Evolutionary conservation across 2,113 vertebrate genomes (phyloP), one percentile per base, ranked within the genome.

Genomic region (Microcebus jonahi): DNA sequence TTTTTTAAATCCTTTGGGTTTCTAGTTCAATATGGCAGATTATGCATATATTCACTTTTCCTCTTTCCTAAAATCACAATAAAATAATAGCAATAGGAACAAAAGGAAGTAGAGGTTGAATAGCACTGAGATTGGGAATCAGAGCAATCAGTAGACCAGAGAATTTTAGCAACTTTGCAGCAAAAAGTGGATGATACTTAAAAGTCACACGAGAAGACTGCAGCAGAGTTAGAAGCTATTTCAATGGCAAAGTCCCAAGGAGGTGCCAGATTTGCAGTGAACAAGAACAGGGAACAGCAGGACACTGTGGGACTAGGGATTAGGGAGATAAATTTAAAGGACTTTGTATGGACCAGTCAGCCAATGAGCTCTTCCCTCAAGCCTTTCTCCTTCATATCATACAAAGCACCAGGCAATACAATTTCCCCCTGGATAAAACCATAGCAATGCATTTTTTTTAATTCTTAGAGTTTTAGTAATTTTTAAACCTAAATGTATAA

Each of bases 51-150:
- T 63, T 90, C 13, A 67, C 14, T 77, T 80, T 10, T 8, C 12
- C 31, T 70, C 10, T 68, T 83, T 70, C 70, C 61, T 89, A 73
- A 92, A 92, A 94, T 88, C 61, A 57, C 80, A 91, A 50, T 83
- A 53, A 94, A 90, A 93, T 67, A 48, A 53, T 61, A 88, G 15
- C 77, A 91, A 68, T 77, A 50, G 20, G 15, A 87, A 73, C 53
- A 88, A 82, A 68, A 73, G 29, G 55, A 10, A 70, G 23, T 77
- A 42, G 39, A 48, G n/a, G 4, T 53, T 94, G 29, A 94, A 23
- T n/a, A 89, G 31, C 59, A 57, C 5, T 57, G 55, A 73, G 4
- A 77, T 3, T 91, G 3, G 15, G 25, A 90, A 77, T 36, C 27
- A 3, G 27, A 84, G 15, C 5, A 27, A 76, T 90, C n/a, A 76